These are phyloP conservation scores for Enteromius treurensis DNA, from an alignment of 2,797 vertebrate genomes.

Conservation along the genomic window DNA sequence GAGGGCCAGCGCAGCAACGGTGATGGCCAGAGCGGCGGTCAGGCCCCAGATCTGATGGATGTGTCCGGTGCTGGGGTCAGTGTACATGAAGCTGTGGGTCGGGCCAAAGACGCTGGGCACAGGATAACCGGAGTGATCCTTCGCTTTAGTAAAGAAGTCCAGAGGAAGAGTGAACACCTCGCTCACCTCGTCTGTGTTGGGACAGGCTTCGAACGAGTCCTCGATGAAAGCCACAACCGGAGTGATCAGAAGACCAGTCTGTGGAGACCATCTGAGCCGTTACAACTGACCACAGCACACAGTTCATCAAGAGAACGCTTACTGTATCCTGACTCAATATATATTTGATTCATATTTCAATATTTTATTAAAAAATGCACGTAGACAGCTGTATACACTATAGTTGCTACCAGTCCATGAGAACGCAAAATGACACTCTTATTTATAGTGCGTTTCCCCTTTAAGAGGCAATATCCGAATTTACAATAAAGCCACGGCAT, in stretches of 20 bases:
- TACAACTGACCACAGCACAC: background rate
- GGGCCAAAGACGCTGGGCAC: conserved; percentile 9
- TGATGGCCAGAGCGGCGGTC: conserved; percentile 81
- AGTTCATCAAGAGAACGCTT: background rate
- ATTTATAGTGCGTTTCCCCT: no score
- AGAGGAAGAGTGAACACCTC: conserved; percentile 86
- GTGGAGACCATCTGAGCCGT: conserved; percentile 34
- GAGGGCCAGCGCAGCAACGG: conserved; percentile 80
- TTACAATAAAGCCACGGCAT: no score
- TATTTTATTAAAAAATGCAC: no score
- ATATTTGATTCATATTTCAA: no score
- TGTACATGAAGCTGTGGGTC: conserved; percentile 81
- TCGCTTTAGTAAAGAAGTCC: conserved; percentile 83
- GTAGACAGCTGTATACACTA: no score
- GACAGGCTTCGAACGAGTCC: conserved; percentile 80
- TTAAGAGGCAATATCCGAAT: no score
- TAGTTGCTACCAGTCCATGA: no score
- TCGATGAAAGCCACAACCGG: conserved; percentile 90
- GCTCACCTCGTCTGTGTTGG: conserved; percentile 89
- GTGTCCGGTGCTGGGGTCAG: conserved; percentile 69
- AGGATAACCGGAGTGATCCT: conserved; percentile 67
- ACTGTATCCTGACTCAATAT: background rate
- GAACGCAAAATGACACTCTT: no score
- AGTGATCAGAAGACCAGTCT: conserved; percentile 82
- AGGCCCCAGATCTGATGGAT: conserved; percentile 86